Evolutionary conservation across 1,140 invertebrate genomes (phyloP), one percentile per base, ranked within the genome.

Genomic region (Hesperophylax magnus): DNA sequence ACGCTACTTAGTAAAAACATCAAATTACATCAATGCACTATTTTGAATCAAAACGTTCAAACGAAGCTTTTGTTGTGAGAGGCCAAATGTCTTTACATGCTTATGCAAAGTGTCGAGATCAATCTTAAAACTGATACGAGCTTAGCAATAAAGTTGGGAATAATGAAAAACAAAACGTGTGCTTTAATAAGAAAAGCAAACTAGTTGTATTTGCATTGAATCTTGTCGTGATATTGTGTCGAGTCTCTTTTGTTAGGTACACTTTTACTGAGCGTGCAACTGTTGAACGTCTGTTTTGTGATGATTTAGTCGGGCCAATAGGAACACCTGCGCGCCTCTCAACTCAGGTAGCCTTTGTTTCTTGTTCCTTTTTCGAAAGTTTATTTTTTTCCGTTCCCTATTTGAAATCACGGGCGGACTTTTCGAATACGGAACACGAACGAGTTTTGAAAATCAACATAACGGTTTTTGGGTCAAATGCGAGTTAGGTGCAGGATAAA

Each of bases 261-360:
- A 11, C 9, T 69, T 69, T 39, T 18, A 1, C 31, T 69, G 1
- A 7, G 20, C 27, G 31, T 11, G 34, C 65, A 39, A 58, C 72
- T 60, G 27, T 76, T 60, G 31, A 39, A 31, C 54, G 72, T 60
- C 24, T 60, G 54, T 58, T 76, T 76, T 78, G 77, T 69, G 63
- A 78, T 78, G 77, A 78, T 78, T 77, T 78, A 71, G 61, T 78
- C 52, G 15, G 39, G 53, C 77, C 77, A 54, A 67, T 56, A 78
- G 63, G 63, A 78, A 78, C 77, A 78, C 77, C 77, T 78, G 77
- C 77, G 77, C 77, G 61, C 61, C 52, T 69, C 63, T 67, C 61
- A 78, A 78, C 77, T 78, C 77, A 69, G 77, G 77, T 78, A 78
- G 77, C 77, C 53, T 78, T 78, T 78, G 77, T 78, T 78, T 78